A percentile compares a stretch with the other conserved stretches of the same genome.
Conservation (phyloP, 2,888 invertebrate genomes). For the Argyresthia goedartella region DNA sequence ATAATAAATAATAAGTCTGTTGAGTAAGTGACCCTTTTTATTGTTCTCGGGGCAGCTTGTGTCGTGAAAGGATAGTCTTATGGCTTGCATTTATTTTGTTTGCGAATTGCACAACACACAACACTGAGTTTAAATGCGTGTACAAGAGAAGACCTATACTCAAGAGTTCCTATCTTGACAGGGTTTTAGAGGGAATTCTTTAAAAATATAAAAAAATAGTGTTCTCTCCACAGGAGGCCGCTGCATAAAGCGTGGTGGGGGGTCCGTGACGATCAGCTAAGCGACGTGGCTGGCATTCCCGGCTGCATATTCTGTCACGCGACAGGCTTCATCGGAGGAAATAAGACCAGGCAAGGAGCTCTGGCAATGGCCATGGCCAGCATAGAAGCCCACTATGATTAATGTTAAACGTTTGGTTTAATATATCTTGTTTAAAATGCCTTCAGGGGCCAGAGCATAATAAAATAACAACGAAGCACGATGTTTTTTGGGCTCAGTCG, state of each 20-base stretch:
- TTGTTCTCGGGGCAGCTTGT: background rate
- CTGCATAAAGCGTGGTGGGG: slow-evolving; percentile 90
- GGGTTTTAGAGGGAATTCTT: background rate
- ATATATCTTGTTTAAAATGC: too few relatives aligned
- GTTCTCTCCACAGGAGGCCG: slow-evolving; percentile 73
- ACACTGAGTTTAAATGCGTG: background rate
- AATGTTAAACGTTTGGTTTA: too few relatives aligned
- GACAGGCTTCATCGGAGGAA: slow-evolving; percentile 93
- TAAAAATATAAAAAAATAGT: background rate
- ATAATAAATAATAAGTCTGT: background rate
- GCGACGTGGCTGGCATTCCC: slow-evolving; percentile 75
- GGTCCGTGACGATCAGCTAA: slow-evolving; percentile 80
- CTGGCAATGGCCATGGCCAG: slow-evolving; percentile 86
- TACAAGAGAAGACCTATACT: background rate
- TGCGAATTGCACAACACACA: background rate
- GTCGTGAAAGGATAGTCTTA: background rate
- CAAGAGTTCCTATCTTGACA: background rate
- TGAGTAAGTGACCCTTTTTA: background rate
- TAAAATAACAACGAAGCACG: too few relatives aligned
- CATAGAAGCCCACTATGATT: slow-evolving; percentile 38
- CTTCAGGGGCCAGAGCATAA: too few relatives aligned
- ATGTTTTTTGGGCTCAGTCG: too few relatives aligned
- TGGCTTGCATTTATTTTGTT: background rate
- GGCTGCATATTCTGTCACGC: slow-evolving; percentile 90
- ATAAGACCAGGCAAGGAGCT: slow-evolving; percentile 83